Evolutionary conservation across 2,888 invertebrate species (phyloP), one percentile per base, ranked within the genome.

Genomic region (Chrysina gloriosa): DNA sequence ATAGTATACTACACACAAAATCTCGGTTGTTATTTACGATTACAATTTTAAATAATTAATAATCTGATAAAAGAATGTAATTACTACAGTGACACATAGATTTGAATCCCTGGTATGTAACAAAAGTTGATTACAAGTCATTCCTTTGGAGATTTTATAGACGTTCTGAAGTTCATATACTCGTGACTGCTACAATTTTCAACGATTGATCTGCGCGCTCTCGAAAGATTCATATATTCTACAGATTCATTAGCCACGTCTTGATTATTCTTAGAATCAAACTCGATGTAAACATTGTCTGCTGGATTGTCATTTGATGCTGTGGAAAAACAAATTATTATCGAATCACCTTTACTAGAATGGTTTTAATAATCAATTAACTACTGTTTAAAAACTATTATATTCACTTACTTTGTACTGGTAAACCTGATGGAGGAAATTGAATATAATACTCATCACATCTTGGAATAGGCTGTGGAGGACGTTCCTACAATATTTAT

Each of bases 351-450:
- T 16, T 19, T 11, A 14, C 11, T 45, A 45, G 4, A 3, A 21
- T 1, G 23, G 39, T 52, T 29, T 9, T 25, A 5, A 47, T 5
- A 21, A n/a, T n/a, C n/a, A 14, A 47, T 9, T 21, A 3, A 9
- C 21, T 48, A 1, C 21, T 14, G 2, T 23, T 1, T 6, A 25
- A 48, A 2, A 19, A 16, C 14, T 27, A 4, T 16, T 9, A 23
- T 16, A 27, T n/a, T 7, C 50, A 68, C 80, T 80, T 79, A 86
- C 86, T 56, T 74, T 83, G 80, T 68, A 86, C 79, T n/a, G 86
- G 85, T 68, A 84, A 76, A 71, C 86, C 86, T 19, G 85, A 85
- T 2, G 85, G 85, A 56, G 86, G 85, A 75, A 85, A 87, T 2
- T 84, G 82, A 50, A 86, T 86, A 72, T 86, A 86, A 76, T 85